phyloP scores from a whole-genome alignment of 2,797 vertebrate species.

The Amblyopsis hoosieri region DNA sequence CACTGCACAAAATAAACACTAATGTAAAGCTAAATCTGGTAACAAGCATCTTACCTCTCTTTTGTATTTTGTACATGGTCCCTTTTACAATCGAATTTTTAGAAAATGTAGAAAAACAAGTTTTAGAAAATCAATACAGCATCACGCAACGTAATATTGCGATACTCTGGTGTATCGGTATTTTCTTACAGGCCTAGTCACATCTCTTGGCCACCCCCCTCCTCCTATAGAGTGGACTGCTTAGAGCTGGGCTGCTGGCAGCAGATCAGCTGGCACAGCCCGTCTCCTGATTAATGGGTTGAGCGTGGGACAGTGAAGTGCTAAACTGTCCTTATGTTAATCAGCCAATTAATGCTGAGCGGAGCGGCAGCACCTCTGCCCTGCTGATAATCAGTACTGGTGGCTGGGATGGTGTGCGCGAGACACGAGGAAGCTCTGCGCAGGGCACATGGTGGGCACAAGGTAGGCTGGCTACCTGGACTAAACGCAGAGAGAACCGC shows the following conservation, averaged over 20 bases:
- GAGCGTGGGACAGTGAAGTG: slow-evolving; percentile 71
- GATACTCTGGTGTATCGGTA: too few relatives aligned
- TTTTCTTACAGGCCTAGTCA: slow-evolving; percentile 21
- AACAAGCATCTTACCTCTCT: too few relatives aligned
- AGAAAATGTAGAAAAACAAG: too few relatives aligned
- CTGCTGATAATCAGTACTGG: slow-evolving; percentile 62
- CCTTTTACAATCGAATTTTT: too few relatives aligned
- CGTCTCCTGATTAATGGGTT: slow-evolving; percentile 69
- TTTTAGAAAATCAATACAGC: too few relatives aligned
- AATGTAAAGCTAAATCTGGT: too few relatives aligned
- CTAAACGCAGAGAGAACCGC: not conserved
- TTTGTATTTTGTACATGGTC: too few relatives aligned
- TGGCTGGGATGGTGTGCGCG: slow-evolving; percentile 45
- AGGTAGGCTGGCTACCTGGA: not conserved
- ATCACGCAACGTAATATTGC: too few relatives aligned
- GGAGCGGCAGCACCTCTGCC: slow-evolving; percentile 63
- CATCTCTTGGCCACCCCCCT: slow-evolving; percentile 38
- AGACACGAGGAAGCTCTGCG: slow-evolving; percentile 39
- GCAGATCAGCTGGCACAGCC: slow-evolving; percentile 69
- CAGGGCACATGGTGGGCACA: slow-evolving; percentile 12
- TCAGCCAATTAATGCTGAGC: slow-evolving; percentile 78
- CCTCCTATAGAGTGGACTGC: slow-evolving; percentile 43
- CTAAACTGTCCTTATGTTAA: slow-evolving; percentile 80
- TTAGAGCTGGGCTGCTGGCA: slow-evolving; percentile 57
- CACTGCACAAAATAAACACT: too few relatives aligned